Percentiles rank a stretch among this genome's conserved stretches.
phyloP scores from a whole-genome alignment of 2,888 invertebrate species.

The Aricia artaxerxes region DNA sequence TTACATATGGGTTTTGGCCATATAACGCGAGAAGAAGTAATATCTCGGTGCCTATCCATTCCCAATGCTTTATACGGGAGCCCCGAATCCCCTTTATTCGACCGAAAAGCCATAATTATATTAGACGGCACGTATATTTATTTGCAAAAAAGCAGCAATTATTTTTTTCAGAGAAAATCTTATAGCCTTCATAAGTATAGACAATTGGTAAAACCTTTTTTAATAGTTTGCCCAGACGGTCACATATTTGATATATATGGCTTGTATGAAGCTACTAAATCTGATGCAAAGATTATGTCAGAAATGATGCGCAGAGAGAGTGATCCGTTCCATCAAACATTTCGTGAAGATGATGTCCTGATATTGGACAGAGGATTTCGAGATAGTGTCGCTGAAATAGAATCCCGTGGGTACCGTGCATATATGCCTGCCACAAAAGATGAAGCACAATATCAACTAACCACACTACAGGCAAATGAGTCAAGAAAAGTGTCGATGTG shows the following conservation, averaged over 20 bases:
- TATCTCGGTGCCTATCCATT: not conserved
- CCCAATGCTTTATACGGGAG: not conserved
- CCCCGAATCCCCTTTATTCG: not conserved
- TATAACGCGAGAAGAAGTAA: not conserved
- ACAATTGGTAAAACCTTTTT: not conserved
- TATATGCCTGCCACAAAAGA: conserved; percentile 18
- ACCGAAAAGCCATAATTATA: conserved; percentile 1
- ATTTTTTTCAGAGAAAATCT: conserved; percentile 23
- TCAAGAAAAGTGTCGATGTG: conserved; percentile 11
- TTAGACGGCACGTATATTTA: conserved; percentile 8
- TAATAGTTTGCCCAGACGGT: conserved; percentile 28
- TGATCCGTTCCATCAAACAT: conserved; percentile 2
- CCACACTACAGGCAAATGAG: conserved; percentile 25
- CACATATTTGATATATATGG: conserved; percentile 12
- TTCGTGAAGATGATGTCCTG: conserved; percentile 25
- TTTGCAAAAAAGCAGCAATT: conserved; percentile 24
- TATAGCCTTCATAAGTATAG: not conserved
- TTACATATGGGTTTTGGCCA: too few species aligned
- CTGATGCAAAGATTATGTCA: not conserved
- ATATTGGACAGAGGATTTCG: conserved; percentile 27
- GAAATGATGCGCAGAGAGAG: not conserved
- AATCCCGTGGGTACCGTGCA: conserved; percentile 22
- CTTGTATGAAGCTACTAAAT: conserved; percentile 24
- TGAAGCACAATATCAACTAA: conserved; percentile 13
- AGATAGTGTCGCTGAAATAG: conserved; percentile 20